A percentile compares a stretch with the other conserved stretches of the same genome.
Conservation (phyloP, 1,140 invertebrate species). For the Bathynomus jamesi region DNA sequence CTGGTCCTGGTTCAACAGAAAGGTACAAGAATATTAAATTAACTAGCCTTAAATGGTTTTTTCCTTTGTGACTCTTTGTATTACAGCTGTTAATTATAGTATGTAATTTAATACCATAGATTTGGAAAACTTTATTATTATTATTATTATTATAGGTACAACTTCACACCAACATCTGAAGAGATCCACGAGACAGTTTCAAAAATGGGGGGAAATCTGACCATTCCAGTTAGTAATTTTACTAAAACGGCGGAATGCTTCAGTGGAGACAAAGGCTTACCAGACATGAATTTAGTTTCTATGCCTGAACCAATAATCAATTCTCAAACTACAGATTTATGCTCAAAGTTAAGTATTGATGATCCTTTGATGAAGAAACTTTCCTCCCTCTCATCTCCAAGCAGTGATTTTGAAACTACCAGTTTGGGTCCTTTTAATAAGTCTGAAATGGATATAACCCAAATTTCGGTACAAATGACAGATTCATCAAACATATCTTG, state of each 20-base stretch:
- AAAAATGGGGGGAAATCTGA: slow-evolving; percentile 21
- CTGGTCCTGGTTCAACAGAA: slow-evolving; percentile 59
- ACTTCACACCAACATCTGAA: slow-evolving; percentile 29
- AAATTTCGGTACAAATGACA: background rate
- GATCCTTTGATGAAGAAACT: background rate
- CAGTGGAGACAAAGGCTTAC: background rate
- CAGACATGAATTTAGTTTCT: background rate
- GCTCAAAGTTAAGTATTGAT: background rate
- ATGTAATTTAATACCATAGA: too few relatives aligned
- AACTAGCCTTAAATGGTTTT: too few relatives aligned
- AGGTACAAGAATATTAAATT: too few relatives aligned
- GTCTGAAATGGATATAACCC: background rate
- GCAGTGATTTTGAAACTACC: background rate
- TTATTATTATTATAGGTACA: slow-evolving; percentile 20
- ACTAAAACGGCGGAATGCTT: slow-evolving; percentile 26
- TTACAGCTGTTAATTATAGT: too few relatives aligned
- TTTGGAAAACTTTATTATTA: background rate
- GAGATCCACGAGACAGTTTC: slow-evolving; percentile 25
- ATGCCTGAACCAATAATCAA: background rate
- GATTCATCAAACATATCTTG: background rate
- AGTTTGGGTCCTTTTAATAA: background rate
- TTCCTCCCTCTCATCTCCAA: background rate
- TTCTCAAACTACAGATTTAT: background rate
- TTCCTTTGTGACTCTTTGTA: too few relatives aligned
- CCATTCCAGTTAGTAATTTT: slow-evolving; percentile 20